Evolutionary conservation across 92 coral and sea anemone species (phyloP).

Genomic region (Epizoanthus ramosus): DNA sequence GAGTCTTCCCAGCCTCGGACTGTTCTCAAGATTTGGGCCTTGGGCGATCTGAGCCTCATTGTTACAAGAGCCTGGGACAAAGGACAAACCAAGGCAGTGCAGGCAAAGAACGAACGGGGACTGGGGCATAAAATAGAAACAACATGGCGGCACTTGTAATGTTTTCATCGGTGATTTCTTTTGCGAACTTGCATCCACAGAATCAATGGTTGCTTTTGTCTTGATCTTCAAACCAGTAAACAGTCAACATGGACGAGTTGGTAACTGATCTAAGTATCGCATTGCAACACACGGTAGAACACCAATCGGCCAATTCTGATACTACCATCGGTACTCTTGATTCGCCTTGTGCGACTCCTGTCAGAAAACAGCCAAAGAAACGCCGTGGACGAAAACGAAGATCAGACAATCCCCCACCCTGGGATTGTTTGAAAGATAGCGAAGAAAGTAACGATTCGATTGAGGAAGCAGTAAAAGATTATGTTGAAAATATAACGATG

Average conservation of each 20-base stretch:
- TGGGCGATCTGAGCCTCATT: no score
- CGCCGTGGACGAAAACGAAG: conserved; percentile 89
- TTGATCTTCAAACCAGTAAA: not conserved
- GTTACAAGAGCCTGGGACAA: no score
- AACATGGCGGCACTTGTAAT: conserved; percentile 26
- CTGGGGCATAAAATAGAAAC: conserved; percentile 29
- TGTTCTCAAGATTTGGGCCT: no score
- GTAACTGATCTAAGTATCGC: conserved; percentile 81
- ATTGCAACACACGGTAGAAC: conserved; percentile 77
- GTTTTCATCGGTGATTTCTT: conserved; percentile 5
- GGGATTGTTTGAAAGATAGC: conserved; percentile 81
- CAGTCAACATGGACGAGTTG: conserved; percentile 72
- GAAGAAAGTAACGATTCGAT: conserved; percentile 96
- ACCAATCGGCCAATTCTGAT: conserved; percentile 82
- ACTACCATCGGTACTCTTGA: conserved; percentile 84
- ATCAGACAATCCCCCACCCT: conserved; percentile 79
- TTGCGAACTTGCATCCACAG: not conserved
- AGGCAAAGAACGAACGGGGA: not conserved
- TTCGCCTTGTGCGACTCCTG: conserved; percentile 84
- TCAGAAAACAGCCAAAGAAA: conserved; percentile 74
- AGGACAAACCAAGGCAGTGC: not conserved
- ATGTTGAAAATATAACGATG: conserved; percentile 92
- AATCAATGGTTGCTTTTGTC: conserved; percentile 2
- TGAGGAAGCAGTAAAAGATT: conserved; percentile 94
- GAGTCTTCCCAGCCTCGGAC: no score